These are phyloP conservation scores for Aegotheles bennettii DNA, from an alignment of 2,113 vertebrate species.

Conservation along the genomic window DNA sequence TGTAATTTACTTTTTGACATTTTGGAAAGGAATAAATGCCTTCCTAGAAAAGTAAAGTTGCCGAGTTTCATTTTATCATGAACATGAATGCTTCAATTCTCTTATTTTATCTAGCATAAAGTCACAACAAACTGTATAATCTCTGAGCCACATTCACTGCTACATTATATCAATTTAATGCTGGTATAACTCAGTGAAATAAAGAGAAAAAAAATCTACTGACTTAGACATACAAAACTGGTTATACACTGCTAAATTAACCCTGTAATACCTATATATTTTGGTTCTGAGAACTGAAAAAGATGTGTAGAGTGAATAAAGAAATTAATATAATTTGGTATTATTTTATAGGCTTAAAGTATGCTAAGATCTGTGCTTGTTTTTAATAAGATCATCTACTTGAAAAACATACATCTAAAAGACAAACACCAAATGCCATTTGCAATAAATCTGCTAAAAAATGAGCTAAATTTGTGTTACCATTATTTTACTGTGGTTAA, in stretches of 20 bases:
- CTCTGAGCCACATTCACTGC: background rate
- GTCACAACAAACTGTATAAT: background rate
- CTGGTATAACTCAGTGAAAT: background rate
- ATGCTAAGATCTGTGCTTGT: background rate
- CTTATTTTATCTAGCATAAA: background rate
- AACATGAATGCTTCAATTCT: background rate
- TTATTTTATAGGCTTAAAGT: background rate
- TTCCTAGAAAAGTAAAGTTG: background rate
- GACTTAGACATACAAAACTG: background rate
- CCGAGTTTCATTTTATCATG: background rate
- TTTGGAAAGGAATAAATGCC: slow-evolving; percentile 29
- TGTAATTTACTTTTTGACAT: slow-evolving; percentile 40
- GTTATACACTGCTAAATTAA: background rate
- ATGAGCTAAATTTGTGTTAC: background rate
- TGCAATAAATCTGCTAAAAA: background rate
- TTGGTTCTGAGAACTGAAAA: background rate
- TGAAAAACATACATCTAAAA: background rate
- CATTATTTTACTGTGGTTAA: background rate
- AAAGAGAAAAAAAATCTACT: background rate
- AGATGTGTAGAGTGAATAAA: background rate
- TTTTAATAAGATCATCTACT: background rate
- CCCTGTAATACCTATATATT: background rate
- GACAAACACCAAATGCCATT: background rate
- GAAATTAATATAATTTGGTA: background rate
- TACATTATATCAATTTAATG: background rate